phyloP scores from a whole-genome alignment of 2,888 invertebrate species.

The Drosophila parthenogenetica region DNA sequence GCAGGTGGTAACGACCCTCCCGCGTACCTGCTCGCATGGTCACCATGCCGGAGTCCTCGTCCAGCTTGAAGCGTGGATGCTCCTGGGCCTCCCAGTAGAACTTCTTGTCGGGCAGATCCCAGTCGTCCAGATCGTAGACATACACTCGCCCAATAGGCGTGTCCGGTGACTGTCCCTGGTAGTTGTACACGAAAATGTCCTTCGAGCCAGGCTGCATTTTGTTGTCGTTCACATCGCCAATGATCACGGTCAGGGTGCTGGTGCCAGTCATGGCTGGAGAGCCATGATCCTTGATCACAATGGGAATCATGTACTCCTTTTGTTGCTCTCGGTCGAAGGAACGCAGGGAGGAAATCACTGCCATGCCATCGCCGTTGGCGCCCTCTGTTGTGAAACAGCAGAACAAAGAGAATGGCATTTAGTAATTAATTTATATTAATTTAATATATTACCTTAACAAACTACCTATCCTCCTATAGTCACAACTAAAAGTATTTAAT shows the following conservation, averaged over 20 bases:
- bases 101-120: slow-evolving; percentile 99
- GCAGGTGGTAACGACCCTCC: slow-evolving; percentile 93
- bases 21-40: slow-evolving; percentile 97
- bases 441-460: no score
- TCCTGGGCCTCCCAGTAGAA: slow-evolving; percentile 97
- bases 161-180: slow-evolving; percentile 95
- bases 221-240: slow-evolving; percentile 99
- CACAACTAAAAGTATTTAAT: no score
- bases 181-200: slow-evolving; percentile 98
- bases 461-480: no score
- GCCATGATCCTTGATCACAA: slow-evolving; percentile 98
- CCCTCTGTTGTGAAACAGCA: slow-evolving; percentile 88
- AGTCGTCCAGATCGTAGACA: slow-evolving; percentile 98
- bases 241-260: slow-evolving; percentile 97
- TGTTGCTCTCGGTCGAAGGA: slow-evolving; percentile 98
- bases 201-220: slow-evolving; percentile 99
- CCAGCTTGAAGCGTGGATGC: slow-evolving; percentile 94
- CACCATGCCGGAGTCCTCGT: slow-evolving; percentile 97
- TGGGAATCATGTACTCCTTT: slow-evolving; percentile 98
- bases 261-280: slow-evolving; percentile 98
- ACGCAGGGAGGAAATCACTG: slow-evolving; percentile 96
- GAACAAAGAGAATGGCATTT: no score
- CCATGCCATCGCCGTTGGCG: slow-evolving; percentile 98
- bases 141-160: slow-evolving; percentile 97
- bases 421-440: not conserved